phyloP scores from a whole-genome alignment of 2,888 invertebrate genomes.

The Dryobota labecula region DNA sequence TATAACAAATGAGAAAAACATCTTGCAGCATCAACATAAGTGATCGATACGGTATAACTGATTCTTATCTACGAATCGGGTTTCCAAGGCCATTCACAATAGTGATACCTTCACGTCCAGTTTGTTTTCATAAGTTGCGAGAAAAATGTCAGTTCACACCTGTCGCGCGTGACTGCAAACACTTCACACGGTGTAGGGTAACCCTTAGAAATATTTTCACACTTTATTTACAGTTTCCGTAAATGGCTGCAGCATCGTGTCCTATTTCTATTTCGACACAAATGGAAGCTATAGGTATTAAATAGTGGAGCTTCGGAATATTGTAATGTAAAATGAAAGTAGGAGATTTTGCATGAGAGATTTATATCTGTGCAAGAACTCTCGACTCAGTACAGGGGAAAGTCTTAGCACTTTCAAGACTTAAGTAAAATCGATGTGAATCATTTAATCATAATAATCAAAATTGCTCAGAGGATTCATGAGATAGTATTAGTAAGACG shows the following conservation, averaged over 20 bases:
- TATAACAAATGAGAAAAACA: no score
- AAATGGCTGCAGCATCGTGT: slow-evolving; percentile 23
- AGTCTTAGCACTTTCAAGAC: neutral
- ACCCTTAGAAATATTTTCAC: slow-evolving; percentile 60
- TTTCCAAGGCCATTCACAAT: neutral
- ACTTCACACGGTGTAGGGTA: slow-evolving; percentile 14
- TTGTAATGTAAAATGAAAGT: slow-evolving; percentile 4
- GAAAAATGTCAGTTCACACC: slow-evolving; percentile 30
- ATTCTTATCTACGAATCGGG: neutral
- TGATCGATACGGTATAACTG: no score
- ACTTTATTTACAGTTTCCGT: slow-evolving; percentile 62
- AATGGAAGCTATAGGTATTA: slow-evolving; percentile 29
- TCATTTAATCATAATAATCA: neutral
- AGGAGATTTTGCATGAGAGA: neutral
- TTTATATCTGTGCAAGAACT: neutral
- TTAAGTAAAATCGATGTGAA: neutral
- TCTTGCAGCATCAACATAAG: no score
- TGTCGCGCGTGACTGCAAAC: slow-evolving; percentile 32
- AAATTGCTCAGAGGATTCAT: neutral
- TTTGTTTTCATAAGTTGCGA: slow-evolving; percentile 38
- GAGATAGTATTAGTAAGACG: no score
- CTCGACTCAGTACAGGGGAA: neutral
- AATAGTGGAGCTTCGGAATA: slow-evolving; percentile 27
- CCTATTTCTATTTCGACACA: slow-evolving; percentile 17
- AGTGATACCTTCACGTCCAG: neutral